phyloP scores from a whole-genome alignment of 2,113 vertebrate species.

The Bos taurus region DNA sequence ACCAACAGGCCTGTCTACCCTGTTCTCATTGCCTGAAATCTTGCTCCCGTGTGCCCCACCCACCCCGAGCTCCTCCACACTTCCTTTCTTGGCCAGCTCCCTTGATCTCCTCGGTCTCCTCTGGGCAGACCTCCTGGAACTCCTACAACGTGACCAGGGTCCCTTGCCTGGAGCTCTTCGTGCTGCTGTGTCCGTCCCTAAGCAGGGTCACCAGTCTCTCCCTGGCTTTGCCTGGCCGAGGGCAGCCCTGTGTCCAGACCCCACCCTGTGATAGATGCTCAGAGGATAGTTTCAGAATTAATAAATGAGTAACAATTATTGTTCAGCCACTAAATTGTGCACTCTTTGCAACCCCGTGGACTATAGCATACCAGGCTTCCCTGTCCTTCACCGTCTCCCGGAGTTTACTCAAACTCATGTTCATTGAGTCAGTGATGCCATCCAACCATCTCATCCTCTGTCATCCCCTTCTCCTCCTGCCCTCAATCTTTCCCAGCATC shows the following conservation, averaged over 20 bases:
- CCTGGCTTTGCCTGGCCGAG: background rate
- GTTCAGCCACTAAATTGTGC: background rate
- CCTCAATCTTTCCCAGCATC: background rate
- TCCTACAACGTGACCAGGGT: no score
- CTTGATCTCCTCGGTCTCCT: no score
- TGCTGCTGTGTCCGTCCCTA: background rate
- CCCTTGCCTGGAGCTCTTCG: background rate
- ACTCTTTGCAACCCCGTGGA: background rate
- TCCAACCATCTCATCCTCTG: background rate
- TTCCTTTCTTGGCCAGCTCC: background rate
- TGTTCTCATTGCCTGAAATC: background rate
- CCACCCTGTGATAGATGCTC: background rate
- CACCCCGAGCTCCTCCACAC: background rate
- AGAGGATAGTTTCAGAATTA: background rate
- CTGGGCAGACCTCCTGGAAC: background rate
- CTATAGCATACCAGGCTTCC: background rate
- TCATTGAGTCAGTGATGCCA: background rate
- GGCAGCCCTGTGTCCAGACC: background rate
- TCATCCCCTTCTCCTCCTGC: accelerated
- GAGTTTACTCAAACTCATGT: background rate
- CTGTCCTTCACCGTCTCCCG: accelerated
- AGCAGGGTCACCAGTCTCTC: no score
- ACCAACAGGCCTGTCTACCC: background rate
- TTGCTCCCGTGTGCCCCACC: background rate
- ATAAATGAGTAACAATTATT: background rate